phyloP scores from a whole-genome alignment of 2,113 vertebrate species.

The Picathartes gymnocephalus region DNA sequence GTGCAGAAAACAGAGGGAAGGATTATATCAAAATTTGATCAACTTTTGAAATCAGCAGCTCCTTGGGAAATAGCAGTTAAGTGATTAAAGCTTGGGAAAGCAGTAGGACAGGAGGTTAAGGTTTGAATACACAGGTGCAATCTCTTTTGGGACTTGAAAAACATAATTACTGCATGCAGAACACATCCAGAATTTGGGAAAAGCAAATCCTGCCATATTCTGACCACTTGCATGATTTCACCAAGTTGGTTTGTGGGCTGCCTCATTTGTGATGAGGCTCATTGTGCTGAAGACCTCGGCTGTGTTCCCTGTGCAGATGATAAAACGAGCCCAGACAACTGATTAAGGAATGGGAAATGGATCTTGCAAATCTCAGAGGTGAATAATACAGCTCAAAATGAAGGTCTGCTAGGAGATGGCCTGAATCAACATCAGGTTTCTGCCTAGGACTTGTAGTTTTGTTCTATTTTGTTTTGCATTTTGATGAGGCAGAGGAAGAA shows the following conservation, averaged over 20 bases:
- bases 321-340: not conserved
- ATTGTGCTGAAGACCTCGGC: not conserved
- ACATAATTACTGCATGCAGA: not conserved
- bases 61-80: not conserved
- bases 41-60: not conserved
- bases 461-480: not conserved
- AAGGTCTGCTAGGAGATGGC: not conserved
- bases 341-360: not conserved
- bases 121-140: not conserved
- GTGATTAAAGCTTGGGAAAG: not conserved
- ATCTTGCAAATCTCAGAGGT: not conserved
- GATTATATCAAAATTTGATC: not conserved
- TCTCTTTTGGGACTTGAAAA: not conserved
- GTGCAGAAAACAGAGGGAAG: not conserved
- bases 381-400: not conserved
- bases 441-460: not conserved
- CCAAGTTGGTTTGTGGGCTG: not conserved
- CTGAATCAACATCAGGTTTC: not conserved
- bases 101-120: not conserved
- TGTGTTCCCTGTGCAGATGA: not conserved
- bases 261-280: not conserved
- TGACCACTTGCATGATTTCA: not conserved
- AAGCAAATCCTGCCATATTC: not conserved
- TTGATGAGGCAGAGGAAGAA: not conserved
- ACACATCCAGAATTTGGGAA: not conserved